Evolutionary conservation across 2,888 invertebrate species (phyloP).

Genomic region (Tenthredo mesomela): DNA sequence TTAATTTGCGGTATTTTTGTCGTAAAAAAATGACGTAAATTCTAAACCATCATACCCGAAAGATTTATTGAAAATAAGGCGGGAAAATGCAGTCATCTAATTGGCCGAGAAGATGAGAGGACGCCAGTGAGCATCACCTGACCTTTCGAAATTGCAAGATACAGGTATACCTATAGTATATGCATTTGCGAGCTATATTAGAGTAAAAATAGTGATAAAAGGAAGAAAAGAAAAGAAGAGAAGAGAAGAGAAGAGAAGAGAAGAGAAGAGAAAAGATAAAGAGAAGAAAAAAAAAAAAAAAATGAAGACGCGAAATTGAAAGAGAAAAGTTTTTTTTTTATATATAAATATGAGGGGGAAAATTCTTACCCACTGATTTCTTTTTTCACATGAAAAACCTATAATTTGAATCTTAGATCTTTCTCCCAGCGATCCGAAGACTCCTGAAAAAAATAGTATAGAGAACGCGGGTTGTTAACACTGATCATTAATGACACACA

Average conservation of each 20-base stretch:
- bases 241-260: neutral
- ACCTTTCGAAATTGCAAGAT: conserved; percentile 58
- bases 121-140: conserved; percentile 59
- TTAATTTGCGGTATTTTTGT: neutral
- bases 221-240: neutral
- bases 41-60: conserved; percentile 61
- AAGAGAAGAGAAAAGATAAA: no score
- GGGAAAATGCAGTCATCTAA: conserved; percentile 71
- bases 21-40: neutral
- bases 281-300: neutral
- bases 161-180: conserved; percentile 39
- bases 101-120: conserved; percentile 62
- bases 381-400: neutral
- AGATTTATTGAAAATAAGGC: conserved; percentile 68
- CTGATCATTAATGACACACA: neutral
- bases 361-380: neutral
- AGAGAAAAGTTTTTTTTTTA: neutral
- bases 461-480: conserved; percentile 4
- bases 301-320: neutral
- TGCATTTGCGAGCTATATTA: conserved; percentile 27
- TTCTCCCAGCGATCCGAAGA: neutral
- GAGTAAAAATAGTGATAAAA: neutral
- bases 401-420: neutral
- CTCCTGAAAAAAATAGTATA: conserved; percentile 5
- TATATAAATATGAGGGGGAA: neutral